Conservation (phyloP, 1,140 invertebrate genomes). For the Zaprionus tsacasi region DNA sequence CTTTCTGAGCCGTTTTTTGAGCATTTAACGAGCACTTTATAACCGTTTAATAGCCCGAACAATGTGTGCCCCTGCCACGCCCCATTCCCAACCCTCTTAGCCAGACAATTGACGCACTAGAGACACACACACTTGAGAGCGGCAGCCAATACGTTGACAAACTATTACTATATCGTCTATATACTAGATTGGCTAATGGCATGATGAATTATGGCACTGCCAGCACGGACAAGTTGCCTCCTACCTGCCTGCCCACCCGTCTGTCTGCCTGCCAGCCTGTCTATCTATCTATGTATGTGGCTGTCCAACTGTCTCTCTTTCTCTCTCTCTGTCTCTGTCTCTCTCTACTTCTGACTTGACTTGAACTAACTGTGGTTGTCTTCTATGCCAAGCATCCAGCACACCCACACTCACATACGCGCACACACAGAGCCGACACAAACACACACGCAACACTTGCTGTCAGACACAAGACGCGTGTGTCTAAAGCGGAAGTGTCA, state of each 20-base stretch:
- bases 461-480: constrained; percentile 39
- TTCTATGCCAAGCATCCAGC: constrained; percentile 51
- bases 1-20: constrained; percentile 45
- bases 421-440: neutral
- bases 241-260: neutral
- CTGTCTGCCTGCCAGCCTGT: neutral
- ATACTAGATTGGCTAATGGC: constrained; percentile 67
- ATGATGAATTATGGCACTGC: constrained; percentile 73
- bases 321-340: neutral
- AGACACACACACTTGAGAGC: constrained; percentile 34
- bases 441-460: neutral
- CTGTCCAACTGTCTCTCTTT: constrained; percentile 10
- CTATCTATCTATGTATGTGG: constrained; percentile 8
- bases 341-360: constrained; percentile 26
- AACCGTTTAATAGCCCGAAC: constrained; percentile 78
- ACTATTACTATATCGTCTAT: constrained; percentile 40
- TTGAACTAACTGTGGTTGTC: constrained; percentile 51
- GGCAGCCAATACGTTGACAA: constrained; percentile 36
- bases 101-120: constrained; percentile 57
- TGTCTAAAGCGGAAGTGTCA: constrained; percentile 76
- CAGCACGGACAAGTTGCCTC: constrained; percentile 41
- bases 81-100: neutral
- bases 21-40: constrained; percentile 80
- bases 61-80: constrained; percentile 49
- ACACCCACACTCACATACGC: constrained; percentile 9